phyloP scores from a whole-genome alignment of 2,888 invertebrate genomes.

The Temnothorax rugatulus region DNA sequence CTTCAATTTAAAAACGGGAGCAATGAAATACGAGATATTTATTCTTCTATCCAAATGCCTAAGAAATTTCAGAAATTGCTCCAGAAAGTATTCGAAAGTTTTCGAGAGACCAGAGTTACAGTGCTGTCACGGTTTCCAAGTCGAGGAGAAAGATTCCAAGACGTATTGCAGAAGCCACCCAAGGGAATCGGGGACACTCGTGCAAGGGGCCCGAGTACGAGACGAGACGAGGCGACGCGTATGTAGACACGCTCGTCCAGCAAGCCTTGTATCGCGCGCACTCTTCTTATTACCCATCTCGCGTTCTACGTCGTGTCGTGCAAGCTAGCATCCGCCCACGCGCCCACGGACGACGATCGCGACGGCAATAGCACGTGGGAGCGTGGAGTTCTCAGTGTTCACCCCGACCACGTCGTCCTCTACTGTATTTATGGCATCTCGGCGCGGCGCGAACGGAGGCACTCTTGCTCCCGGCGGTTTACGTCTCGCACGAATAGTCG shows the following conservation, averaged over 20 bases:
- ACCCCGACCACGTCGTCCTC: constrained; percentile 46
- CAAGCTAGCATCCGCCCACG: constrained; percentile 80
- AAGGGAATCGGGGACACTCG: constrained; percentile 66
- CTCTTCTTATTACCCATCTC: constrained; percentile 49
- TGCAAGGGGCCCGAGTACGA: constrained; percentile 66
- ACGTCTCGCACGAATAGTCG: constrained; percentile 68
- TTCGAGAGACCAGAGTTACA: not conserved
- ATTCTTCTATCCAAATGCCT: not conserved
- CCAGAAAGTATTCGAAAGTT: not conserved
- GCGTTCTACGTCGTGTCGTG: constrained; percentile 73
- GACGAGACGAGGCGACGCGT: constrained; percentile 63
- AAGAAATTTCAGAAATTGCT: not conserved
- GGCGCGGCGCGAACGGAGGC: constrained; percentile 70
- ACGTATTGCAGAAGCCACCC: constrained; percentile 53
- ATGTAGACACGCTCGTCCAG: constrained; percentile 75
- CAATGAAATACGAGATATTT: not conserved
- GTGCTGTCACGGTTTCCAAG: not conserved
- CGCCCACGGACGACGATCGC: constrained; percentile 60
- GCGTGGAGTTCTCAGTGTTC: constrained; percentile 60
- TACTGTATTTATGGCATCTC: constrained; percentile 72
- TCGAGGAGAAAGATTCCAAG: constrained; percentile 13
- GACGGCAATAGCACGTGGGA: constrained; percentile 66
- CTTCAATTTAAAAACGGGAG: not conserved
- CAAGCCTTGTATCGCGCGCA: constrained; percentile 65
- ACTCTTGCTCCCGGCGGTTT: constrained; percentile 61